Evolutionary conservation across 2,888 invertebrate species (phyloP).

Genomic region (Aricia artaxerxes): DNA sequence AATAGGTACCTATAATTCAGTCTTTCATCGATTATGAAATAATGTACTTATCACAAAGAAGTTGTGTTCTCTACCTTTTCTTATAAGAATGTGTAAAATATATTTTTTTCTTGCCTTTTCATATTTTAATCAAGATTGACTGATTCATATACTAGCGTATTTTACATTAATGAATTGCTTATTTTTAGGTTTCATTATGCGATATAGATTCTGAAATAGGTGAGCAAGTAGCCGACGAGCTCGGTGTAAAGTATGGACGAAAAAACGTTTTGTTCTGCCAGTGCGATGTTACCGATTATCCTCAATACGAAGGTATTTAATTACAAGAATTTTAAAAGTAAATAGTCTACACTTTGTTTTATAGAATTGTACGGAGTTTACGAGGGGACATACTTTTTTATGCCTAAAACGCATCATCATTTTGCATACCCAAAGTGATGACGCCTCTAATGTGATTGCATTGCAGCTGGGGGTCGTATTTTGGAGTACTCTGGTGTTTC

Average conservation of each 20-base stretch:
- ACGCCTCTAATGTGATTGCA: slow-evolving; percentile 1
- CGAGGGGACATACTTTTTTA: not conserved
- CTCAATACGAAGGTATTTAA: slow-evolving; percentile 85
- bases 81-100: not conserved
- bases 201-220: slow-evolving; percentile 86
- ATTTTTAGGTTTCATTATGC: slow-evolving; percentile 84
- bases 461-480: not conserved
- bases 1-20: slow-evolving; percentile 48
- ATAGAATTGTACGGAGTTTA: not conserved
- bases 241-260: slow-evolving; percentile 83
- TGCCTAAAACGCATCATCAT: not conserved
- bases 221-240: slow-evolving; percentile 83
- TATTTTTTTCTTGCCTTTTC: not conserved
- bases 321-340: not conserved
- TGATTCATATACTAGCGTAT: not conserved
- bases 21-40: slow-evolving; percentile 49
- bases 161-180: not conserved
- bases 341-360: not conserved
- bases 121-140: not conserved
- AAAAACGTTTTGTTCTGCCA: slow-evolving; percentile 86
- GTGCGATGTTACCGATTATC: slow-evolving; percentile 89
- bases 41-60: slow-evolving; percentile 28
- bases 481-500: not conserved
- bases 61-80: not conserved
- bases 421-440: not conserved